These are phyloP conservation scores for Micromys minutus DNA, from an alignment of 2,113 vertebrate species.

Conservation along the genomic window DNA sequence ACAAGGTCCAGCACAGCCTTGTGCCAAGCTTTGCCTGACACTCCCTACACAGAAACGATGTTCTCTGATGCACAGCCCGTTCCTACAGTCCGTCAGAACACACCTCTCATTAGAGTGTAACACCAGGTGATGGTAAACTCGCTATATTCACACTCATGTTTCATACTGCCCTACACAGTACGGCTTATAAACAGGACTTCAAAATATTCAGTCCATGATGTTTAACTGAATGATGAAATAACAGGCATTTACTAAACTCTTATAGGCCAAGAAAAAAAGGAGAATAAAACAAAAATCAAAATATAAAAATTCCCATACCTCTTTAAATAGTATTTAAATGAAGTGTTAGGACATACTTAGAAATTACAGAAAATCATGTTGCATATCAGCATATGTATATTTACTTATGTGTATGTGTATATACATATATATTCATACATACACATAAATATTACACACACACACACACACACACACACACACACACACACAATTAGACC, in stretches of 20 bases:
- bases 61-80: neutral
- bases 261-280: neutral
- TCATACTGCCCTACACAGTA: neutral
- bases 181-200: neutral
- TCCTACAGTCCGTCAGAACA: neutral
- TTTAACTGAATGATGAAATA: neutral
- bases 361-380: neutral
- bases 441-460: neutral
- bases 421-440: neutral
- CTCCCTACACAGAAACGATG: neutral
- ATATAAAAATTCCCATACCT: neutral
- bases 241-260: neutral
- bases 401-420: too few species aligned
- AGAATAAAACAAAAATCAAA: slow-evolving; percentile 18
- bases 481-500: neutral
- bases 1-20: neutral
- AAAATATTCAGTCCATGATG: neutral
- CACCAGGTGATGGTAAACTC: neutral
- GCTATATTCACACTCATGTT: neutral
- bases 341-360: slow-evolving; percentile 2
- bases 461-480: neutral
- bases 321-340: neutral
- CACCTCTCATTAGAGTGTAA: neutral
- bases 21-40: neutral
- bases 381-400: neutral